Evolutionary conservation across 2,113 vertebrate species (phyloP), one percentile per base, ranked within the genome.

Genomic region (Cinclus mexicanus): DNA sequence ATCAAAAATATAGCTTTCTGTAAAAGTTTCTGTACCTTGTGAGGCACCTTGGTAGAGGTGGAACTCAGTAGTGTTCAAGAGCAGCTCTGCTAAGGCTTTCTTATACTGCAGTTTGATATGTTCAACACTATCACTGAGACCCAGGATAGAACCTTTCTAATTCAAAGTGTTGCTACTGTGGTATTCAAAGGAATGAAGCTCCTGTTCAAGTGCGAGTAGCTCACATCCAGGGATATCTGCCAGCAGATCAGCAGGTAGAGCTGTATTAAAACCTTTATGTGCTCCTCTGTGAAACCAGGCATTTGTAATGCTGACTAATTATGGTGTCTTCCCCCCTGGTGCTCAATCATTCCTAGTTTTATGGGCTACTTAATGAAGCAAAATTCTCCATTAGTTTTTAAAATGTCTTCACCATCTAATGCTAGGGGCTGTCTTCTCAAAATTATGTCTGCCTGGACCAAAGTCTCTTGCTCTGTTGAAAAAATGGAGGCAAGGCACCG

Each of bases 301-400:
- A 87, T 94, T 92, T 89, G 82, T 82, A 94, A 89, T 64, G 64
- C 78, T 81, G 89, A 87, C 72, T 90, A 75, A 89, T 93, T 94
- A 79, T 60, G 50, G 24, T 92, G 50, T 87, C 68, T 87, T 91
- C 53, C 37, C 37, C 72, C 37, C 31, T 57, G 49, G 61, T 95
- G 77, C 57, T 95, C 61, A 78, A n/a, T 75, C 56, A 79, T 79
- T 95, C 83, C 77, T 87, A 57, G 72, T 87, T 92, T 95, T 92
- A 95, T 87, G 80, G 72, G 53, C 69, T 91, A 82, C 52, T 91
- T 91, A 93, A 82, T 93, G 87, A 94, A 89, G 74, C 77, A 92
- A 91, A 93, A 84, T 78, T 94, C 71, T 87, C 77, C 41, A 53
- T 81, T 81, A 64, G 41, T 76, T 94, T 84, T 85, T 46, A 75